A percentile compares a stretch with the other conserved stretches of the same genome.
phyloP scores from a whole-genome alignment of 2,113 vertebrate genomes.

The Archilochus colubris region DNA sequence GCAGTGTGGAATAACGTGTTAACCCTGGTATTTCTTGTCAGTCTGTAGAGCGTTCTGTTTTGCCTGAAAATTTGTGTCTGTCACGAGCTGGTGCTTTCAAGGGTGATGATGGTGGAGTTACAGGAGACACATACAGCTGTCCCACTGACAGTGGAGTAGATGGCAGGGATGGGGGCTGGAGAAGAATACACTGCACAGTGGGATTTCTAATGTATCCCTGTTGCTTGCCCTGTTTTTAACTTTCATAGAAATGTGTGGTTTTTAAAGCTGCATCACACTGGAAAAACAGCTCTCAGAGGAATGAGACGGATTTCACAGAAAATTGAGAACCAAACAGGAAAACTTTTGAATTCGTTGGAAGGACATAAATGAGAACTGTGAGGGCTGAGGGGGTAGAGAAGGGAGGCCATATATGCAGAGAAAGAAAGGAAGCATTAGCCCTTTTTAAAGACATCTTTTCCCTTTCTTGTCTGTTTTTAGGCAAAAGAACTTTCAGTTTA shows the following conservation, averaged over 20 bases:
- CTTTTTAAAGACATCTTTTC: neutral
- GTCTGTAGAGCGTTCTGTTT: neutral
- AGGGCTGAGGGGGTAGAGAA: neutral
- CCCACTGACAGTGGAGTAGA: neutral
- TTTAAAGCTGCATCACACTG: neutral
- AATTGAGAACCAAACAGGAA: neutral
- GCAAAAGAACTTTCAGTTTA: neutral
- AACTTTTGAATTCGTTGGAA: neutral
- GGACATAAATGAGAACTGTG: neutral
- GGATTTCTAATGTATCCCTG: neutral
- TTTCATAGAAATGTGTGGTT: neutral
- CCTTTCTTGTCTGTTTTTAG: neutral
- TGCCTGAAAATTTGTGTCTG: neutral
- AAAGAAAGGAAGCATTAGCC: neutral
- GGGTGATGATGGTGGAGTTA: neutral
- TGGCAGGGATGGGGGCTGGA: neutral
- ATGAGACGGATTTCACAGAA: neutral
- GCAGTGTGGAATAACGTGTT: neutral
- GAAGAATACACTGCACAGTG: neutral
- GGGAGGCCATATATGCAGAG: neutral
- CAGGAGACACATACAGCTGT: neutral
- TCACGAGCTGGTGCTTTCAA: neutral
- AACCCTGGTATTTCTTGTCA: neutral
- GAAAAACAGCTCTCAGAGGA: neutral
- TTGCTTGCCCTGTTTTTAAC: accelerated